phyloP scores from a whole-genome alignment of 2,888 invertebrate genomes.

The Coecobrya sp. region DNA sequence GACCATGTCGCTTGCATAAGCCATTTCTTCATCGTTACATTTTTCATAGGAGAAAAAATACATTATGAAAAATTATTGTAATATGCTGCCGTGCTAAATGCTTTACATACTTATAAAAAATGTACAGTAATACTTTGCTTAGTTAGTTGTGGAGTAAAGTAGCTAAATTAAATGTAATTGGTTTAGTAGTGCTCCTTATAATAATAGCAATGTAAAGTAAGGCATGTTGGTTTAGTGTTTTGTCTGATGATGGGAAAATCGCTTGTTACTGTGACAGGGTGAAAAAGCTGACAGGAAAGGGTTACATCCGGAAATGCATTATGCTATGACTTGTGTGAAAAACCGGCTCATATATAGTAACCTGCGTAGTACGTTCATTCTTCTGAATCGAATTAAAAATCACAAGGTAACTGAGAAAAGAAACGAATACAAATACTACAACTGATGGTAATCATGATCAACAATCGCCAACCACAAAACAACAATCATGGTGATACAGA shows the following conservation, averaged over 20 bases:
- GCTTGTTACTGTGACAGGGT: slow-evolving; percentile 63
- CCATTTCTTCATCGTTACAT: slow-evolving; percentile 55
- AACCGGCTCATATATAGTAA: slow-evolving; percentile 58
- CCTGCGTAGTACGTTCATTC: not conserved
- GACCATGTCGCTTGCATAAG: slow-evolving; percentile 54
- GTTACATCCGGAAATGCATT: slow-evolving; percentile 78
- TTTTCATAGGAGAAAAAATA: not conserved
- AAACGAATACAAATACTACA: too few relatives aligned
- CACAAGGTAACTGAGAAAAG: not conserved
- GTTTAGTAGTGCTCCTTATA: slow-evolving; percentile 37
- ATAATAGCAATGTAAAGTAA: slow-evolving; percentile 24
- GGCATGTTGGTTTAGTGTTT: slow-evolving; percentile 11
- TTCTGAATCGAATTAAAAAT: not conserved
- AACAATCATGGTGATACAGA: not conserved
- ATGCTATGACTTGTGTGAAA: slow-evolving; percentile 19
- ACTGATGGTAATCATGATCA: slow-evolving; percentile 6
- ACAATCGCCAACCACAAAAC: slow-evolving; percentile 19
- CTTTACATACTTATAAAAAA: not conserved
- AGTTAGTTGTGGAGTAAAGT: slow-evolving; percentile 24
- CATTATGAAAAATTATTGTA: not conserved
- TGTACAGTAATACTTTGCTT: slow-evolving; percentile 62
- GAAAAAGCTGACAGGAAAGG: slow-evolving; percentile 53
- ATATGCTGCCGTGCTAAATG: slow-evolving; percentile 16
- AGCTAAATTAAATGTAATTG: slow-evolving; percentile 66
- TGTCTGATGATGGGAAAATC: slow-evolving; percentile 61